Percentiles rank a stretch among this genome's conserved stretches.
phyloP scores from a whole-genome alignment of 1,140 invertebrate genomes.

The Condylostylus longicornis region DNA sequence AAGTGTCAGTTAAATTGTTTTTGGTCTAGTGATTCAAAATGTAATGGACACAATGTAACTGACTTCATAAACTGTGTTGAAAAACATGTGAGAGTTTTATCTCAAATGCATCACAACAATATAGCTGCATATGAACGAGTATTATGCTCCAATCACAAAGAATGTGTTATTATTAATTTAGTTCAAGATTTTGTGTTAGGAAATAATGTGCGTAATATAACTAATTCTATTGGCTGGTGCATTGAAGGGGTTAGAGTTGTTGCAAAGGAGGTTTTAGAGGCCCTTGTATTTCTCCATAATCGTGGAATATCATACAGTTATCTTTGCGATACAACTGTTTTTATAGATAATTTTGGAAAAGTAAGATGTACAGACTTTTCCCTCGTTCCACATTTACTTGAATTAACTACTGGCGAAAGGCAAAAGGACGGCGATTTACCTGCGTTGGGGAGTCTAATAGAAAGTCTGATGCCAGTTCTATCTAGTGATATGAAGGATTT shows the following conservation, averaged over 20 bases:
- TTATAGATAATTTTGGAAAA: slow-evolving; percentile 40
- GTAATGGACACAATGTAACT: slow-evolving; percentile 23
- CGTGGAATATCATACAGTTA: slow-evolving; percentile 67
- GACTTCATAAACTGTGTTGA: slow-evolving; percentile 43
- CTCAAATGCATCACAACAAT: slow-evolving; percentile 53
- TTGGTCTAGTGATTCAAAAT: slow-evolving; percentile 21
- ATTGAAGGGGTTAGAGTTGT: slow-evolving; percentile 33
- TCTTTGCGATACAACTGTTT: slow-evolving; percentile 48
- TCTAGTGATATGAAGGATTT: slow-evolving; percentile 52
- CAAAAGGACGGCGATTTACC: slow-evolving; percentile 29
- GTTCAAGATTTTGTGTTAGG: slow-evolving; percentile 51
- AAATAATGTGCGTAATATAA: slow-evolving; percentile 25
- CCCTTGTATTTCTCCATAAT: slow-evolving; percentile 53
- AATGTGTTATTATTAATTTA: slow-evolving; percentile 41
- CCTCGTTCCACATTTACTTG: slow-evolving; percentile 36
- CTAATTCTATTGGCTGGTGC: slow-evolving; percentile 26
- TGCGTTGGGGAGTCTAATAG: slow-evolving; percentile 22
- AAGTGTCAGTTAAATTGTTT: slow-evolving; percentile 20
- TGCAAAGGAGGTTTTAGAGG: slow-evolving; percentile 45
- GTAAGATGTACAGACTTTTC: slow-evolving; percentile 56
- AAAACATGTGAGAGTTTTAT: slow-evolving; percentile 51
- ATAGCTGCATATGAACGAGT: slow-evolving; percentile 58
- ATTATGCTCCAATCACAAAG: slow-evolving; percentile 42
- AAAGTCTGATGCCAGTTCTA: slow-evolving; percentile 28
- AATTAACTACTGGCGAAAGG: slow-evolving; percentile 17